Percentiles rank a stretch among this genome's conserved stretches.
Conservation (phyloP, 2,113 vertebrate genomes). For the Cryptotis parvus region DNA sequence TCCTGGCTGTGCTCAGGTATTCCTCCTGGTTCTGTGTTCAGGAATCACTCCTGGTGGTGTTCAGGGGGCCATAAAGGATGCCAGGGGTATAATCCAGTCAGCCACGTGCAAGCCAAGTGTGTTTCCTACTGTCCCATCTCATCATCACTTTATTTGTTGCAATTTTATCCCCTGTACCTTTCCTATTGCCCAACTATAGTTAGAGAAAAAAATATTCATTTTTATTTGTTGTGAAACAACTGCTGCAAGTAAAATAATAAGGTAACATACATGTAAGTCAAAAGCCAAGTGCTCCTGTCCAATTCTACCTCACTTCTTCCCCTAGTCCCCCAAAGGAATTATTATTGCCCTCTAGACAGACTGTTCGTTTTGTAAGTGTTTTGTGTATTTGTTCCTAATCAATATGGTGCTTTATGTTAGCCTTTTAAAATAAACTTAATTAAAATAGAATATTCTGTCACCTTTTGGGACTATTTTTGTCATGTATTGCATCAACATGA, state of each 20-base stretch:
- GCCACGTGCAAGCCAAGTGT: too few species aligned
- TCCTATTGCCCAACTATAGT: background rate
- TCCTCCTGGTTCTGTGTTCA: too few species aligned
- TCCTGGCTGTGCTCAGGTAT: too few species aligned
- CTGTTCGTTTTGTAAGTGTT: background rate
- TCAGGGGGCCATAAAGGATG: too few species aligned
- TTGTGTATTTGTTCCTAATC: background rate
- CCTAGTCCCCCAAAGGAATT: background rate
- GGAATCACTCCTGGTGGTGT: too few species aligned
- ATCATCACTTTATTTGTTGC: too few species aligned
- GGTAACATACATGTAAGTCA: background rate
- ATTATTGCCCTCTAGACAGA: background rate
- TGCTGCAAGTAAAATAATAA: background rate
- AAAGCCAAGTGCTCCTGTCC: background rate
- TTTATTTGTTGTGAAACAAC: background rate
- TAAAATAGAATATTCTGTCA: background rate
- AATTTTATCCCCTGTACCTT: background rate
- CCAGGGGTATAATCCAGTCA: too few species aligned
- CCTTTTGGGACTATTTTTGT: conserved; percentile 38
- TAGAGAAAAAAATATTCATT: background rate
- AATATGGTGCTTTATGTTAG: background rate
- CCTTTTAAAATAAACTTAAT: background rate
- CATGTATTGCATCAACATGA: background rate
- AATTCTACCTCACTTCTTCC: background rate
- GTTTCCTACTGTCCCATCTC: too few species aligned